Base-by-base conservation (phyloP, 2,113 vertebrate genomes). In the Isichthys henryi region DNA sequence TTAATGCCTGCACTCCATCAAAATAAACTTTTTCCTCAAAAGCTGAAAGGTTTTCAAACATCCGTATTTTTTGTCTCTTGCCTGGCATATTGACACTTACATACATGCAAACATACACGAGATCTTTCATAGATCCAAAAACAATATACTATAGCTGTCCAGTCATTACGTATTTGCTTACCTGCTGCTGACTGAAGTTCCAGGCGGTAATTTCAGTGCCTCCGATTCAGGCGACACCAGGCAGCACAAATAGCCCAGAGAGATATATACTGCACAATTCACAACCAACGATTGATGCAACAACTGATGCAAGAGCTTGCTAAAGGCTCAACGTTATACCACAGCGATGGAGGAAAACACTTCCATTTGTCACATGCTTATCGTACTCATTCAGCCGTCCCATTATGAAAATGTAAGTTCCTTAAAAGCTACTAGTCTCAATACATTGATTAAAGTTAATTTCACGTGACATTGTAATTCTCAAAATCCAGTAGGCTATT, bases 391-490 rank as follows among this genome's bases (percentile, higher is more conserved):
- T 80, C 19, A 80, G 35, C 35, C 15, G 1, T 62, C 56, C 19
- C 52, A 88, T 88, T 88, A 23, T 62, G 87, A 88, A 88, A 88
- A 39, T 62, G 87, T 56, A 58, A 66, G 52, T 88, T 66, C 15
- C 53, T 66, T 62, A 9, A 31, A 45, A 23, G 7, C 15, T 53
- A 56, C 50, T 13, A 6, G 49, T 19, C 27, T 45, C 27, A 1
- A 87, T 1, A 53, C 13, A 87, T n/a, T 19, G 17, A 87, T 31
- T 53, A 10, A 87, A 53, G 27, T 31, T 52, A 1, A 52, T 52
- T 52, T 52, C 13, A 87, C 50, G 39, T 9, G 27, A 23, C 27
- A 53, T 4, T 31, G 21, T 56, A 52, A 15, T 35, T 53, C 11
- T 53, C 49, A 52, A 17, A 87, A 52, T 23, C 1, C 84, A 52